Evolutionary conservation across 2,888 invertebrate species (phyloP).

Genomic region (Synergus laeviventris): DNA sequence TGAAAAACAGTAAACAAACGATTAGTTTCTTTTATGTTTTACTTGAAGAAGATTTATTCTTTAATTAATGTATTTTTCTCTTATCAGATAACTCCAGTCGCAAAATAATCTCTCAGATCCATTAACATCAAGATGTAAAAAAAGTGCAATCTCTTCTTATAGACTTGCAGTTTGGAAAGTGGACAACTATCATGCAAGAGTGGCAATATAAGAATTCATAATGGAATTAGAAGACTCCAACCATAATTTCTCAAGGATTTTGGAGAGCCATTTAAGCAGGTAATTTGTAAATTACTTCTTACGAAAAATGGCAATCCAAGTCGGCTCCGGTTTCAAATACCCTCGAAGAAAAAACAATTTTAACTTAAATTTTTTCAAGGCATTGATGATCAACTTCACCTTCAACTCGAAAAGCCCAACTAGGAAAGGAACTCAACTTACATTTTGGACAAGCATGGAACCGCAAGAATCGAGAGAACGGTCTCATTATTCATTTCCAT

Average conservation of each 20-base stretch:
- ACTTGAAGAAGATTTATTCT: background rate
- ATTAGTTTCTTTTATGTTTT: conserved; percentile 26
- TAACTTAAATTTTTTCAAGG: background rate
- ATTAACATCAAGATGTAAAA: background rate
- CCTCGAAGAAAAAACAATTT: background rate
- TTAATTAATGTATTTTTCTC: background rate
- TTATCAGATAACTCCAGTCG: conserved; percentile 20
- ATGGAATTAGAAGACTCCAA: background rate
- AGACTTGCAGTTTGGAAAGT: background rate
- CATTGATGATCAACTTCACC: background rate
- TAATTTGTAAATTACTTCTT: background rate
- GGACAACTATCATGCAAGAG: too few species aligned
- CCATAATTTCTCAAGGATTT: background rate
- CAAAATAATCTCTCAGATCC: conserved; percentile 20
- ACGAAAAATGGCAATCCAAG: background rate
- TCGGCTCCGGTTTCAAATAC: background rate
- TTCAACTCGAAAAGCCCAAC: background rate
- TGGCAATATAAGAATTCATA: background rate
- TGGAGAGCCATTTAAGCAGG: background rate
- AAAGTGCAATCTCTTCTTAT: background rate
- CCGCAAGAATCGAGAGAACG: conserved; percentile 14
- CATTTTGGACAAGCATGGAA: conserved; percentile 29
- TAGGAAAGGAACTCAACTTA: conserved; percentile 9
- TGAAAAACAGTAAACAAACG: conserved; percentile 36
- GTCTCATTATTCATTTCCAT: conserved; percentile 17